phyloP scores from a whole-genome alignment of 2,797 vertebrate genomes.

The Eulemur coronatus region DNA sequence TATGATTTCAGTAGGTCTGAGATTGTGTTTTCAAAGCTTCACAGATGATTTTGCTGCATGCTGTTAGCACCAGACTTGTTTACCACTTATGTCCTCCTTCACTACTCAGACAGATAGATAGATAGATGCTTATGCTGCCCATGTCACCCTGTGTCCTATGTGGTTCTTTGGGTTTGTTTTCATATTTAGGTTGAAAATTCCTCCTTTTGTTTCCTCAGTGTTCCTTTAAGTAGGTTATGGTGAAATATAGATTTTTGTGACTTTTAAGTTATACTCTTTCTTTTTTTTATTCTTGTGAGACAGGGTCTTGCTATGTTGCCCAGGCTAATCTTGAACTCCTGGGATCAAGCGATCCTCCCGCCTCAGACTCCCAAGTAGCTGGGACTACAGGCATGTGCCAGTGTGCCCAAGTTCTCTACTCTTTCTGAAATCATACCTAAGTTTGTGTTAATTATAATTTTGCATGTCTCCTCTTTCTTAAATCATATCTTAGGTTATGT shows the following conservation, averaged over 20 bases:
- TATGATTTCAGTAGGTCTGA: background rate
- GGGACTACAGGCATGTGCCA: background rate
- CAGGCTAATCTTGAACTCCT: background rate
- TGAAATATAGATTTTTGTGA: background rate
- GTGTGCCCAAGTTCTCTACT: background rate
- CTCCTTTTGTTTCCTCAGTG: background rate
- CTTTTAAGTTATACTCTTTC: background rate
- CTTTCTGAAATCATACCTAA: background rate
- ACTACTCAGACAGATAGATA: background rate
- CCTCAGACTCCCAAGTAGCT: background rate
- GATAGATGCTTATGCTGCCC: background rate
- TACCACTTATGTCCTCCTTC: background rate
- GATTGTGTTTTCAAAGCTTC: constrained; percentile 6
- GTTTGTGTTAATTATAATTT: background rate
- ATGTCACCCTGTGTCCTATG: background rate
- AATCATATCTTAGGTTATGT: background rate
- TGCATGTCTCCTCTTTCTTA: background rate
- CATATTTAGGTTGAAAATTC: background rate
- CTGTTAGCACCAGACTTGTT: background rate
- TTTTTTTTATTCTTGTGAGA: background rate
- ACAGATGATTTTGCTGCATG: background rate
- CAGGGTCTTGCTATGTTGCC: no score
- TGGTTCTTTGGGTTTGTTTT: background rate
- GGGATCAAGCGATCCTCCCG: background rate
- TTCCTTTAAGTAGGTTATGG: constrained; percentile 5